Base-by-base conservation (phyloP, 2,113 vertebrate genomes). In the Ageneiosus marmoratus region DNA sequence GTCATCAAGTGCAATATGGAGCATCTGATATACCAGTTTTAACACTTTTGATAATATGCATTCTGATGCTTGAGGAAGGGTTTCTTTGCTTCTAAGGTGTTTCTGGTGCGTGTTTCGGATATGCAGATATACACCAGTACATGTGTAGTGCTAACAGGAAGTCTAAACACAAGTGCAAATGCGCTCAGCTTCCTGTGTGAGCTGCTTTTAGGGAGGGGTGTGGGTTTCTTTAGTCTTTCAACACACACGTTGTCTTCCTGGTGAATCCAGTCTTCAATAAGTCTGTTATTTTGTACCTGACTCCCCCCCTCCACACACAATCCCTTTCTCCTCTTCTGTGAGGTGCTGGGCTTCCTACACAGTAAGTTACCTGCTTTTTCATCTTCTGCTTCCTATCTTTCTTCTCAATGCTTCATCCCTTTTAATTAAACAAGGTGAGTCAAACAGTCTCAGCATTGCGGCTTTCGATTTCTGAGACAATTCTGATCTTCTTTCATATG, bases 71-170 rank as follows among this genome's bases (percentile, higher is more conserved):
- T 4, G 12, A 29, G 9, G 2, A 5, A 27, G 5, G 0, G 1
- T 58, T 60, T 58, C 34, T 0, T 13, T 56, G n/a, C 32, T 41
- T 37, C 29, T 41, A 41, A 56, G 4, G 4, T 32, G 44, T 3
- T 50, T 29, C n/a, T 29, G 13, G 46, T 74, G 70, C 16, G 16
- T 51, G 72, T 20, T 27, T 51, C 15, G 24, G 46, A 55, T 22
- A 34, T 34, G 51, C 51, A 77, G n/a, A n/a, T n/a, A 34, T 46
- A 60, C 76, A 60, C 50, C 8, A 34, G 73, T 29, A 15, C 6
- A 60, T 86, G 58, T 65, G 34, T 46, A 51, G 75, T 60, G 34
- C 44, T 32, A 76, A 67, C 79, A 87, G 86, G 86, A 87, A 87
- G 80, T 82, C 24, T 34, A 81, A 60, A 77, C 37, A 62, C 44